Percentiles rank a stretch among this genome's conserved stretches.
Evolutionary conservation across 2,797 vertebrate genomes (phyloP).

Genomic region (Cygnus olor): DNA sequence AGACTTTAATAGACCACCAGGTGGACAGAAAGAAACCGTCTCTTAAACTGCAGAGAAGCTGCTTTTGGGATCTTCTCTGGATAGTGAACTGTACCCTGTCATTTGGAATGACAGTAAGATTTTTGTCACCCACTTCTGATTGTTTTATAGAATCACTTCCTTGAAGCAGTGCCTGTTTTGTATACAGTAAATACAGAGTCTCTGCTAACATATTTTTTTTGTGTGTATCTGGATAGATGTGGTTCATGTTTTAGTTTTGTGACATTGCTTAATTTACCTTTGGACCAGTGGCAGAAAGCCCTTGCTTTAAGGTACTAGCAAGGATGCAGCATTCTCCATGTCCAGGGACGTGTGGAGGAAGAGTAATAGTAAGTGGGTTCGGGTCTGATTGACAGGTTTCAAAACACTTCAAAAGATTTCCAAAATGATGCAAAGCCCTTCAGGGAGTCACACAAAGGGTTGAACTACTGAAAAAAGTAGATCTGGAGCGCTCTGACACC

Average conservation of each 20-base stretch:
- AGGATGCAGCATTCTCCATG: background rate
- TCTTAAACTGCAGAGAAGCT: background rate
- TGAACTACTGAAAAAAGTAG: slow-evolving; percentile 41
- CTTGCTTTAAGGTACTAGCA: background rate
- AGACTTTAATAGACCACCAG: background rate
- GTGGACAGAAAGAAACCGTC: background rate
- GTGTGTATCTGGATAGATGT: background rate
- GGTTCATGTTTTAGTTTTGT: background rate
- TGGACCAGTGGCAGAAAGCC: background rate
- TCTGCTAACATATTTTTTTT: background rate
- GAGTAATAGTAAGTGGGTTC: background rate
- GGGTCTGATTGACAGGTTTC: slow-evolving; percentile 44
- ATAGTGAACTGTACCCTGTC: background rate
- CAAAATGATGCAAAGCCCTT: background rate
- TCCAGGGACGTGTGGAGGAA: background rate
- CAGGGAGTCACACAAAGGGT: background rate
- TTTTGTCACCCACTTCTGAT: background rate
- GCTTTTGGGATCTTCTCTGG: background rate
- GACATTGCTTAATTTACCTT: background rate
- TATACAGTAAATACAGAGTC: background rate
- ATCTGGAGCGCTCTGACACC: slow-evolving; percentile 13
- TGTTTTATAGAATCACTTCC: background rate
- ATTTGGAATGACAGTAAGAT: background rate
- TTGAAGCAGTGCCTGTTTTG: background rate
- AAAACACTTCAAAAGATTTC: slow-evolving; percentile 44